Conservation (phyloP, 2,113 vertebrate genomes). For the Anas platyrhynchos region DNA sequence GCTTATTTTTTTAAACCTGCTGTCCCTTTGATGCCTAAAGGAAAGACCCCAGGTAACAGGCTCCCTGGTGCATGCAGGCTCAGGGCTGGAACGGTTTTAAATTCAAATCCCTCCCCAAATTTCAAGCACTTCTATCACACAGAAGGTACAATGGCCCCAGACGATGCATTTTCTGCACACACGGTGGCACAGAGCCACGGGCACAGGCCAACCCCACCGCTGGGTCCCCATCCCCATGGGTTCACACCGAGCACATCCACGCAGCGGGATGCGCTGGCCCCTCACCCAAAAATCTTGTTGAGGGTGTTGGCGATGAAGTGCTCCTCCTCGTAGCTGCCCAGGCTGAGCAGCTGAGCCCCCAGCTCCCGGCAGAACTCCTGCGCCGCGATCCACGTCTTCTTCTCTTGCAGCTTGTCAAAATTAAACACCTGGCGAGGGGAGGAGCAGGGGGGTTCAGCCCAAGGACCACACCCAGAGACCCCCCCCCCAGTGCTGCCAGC, state of each 20-base stretch:
- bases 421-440: slow-evolving; percentile 84
- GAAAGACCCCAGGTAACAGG: not conserved
- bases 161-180: not conserved
- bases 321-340: slow-evolving; percentile 88
- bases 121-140: not conserved
- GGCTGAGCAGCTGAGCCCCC: slow-evolving; percentile 91
- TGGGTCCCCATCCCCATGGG: too few species aligned
- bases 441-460: not conserved
- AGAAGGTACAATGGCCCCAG: not conserved
- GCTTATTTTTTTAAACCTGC: not conserved
- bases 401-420: slow-evolving; percentile 84
- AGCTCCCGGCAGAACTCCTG: slow-evolving; percentile 86
- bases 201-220: too few species aligned
- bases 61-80: rapidly evolving
- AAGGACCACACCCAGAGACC: not conserved
- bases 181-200: not conserved
- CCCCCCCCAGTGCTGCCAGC: not conserved
- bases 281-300: slow-evolving; percentile 92
- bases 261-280: rapidly evolving
- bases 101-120: not conserved
- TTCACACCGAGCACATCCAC: not conserved
- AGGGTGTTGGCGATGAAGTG: slow-evolving; percentile 87
- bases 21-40: not conserved
- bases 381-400: slow-evolving; percentile 89
- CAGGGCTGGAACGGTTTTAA: not conserved